phyloP scores from a whole-genome alignment of 2,888 invertebrate species.

The Chrysotoxum bicinctum region DNA sequence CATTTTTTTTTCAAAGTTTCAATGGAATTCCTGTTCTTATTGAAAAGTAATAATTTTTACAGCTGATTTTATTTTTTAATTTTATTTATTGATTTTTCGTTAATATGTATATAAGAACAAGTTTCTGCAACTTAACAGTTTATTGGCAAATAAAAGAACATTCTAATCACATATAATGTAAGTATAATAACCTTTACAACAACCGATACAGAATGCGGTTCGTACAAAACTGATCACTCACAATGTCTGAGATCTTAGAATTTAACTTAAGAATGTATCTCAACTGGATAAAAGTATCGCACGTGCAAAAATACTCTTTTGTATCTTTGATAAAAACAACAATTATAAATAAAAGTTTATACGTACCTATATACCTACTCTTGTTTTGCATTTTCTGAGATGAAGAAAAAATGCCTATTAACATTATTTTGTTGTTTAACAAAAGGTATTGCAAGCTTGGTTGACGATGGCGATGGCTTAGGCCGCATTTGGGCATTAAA shows the following conservation, averaged over 20 bases:
- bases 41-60: background rate
- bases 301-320: slow-evolving; percentile 40
- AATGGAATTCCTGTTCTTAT: background rate
- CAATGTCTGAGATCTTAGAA: slow-evolving; percentile 69
- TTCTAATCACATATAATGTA: background rate
- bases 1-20: slow-evolving; percentile 71
- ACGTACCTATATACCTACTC: background rate
- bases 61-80: background rate
- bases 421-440: slow-evolving; percentile 28
- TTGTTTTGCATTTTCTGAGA: slow-evolving; percentile 22
- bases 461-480: background rate
- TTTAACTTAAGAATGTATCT: slow-evolving; percentile 23
- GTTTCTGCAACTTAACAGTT: slow-evolving; percentile 1
- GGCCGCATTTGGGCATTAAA: no score
- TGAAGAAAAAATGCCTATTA: slow-evolving; percentile 21
- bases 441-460: slow-evolving; percentile 12
- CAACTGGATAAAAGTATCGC: slow-evolving; percentile 35
- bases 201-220: slow-evolving; percentile 80
- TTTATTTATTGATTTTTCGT: background rate
- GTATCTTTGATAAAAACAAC: slow-evolving; percentile 3
- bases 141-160: slow-evolving; percentile 5
- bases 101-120: background rate
- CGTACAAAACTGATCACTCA: slow-evolving; percentile 79
- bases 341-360: background rate
- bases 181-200: slow-evolving; percentile 73